Percentiles rank a stretch among this genome's conserved stretches.
Evolutionary conservation across 1,140 invertebrate species (phyloP).

Genomic region (Hycleus phaleratus): DNA sequence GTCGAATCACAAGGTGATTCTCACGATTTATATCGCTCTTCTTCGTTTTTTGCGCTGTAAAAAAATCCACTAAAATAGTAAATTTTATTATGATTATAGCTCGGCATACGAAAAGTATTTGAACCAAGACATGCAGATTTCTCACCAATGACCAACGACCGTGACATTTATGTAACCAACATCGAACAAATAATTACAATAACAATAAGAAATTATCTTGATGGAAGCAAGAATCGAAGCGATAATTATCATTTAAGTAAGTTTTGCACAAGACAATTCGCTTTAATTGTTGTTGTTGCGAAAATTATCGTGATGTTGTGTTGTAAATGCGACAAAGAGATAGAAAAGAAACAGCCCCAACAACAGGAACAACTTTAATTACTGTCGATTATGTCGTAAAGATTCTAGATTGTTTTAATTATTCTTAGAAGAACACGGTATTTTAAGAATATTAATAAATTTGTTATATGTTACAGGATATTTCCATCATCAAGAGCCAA

Average conservation of each 20-base stretch:
- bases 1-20: too few relatives aligned
- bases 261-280: too few relatives aligned
- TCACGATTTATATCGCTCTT: neutral
- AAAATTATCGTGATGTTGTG: too few relatives aligned
- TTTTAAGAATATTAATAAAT: too few relatives aligned
- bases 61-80: too few relatives aligned
- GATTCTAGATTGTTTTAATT: constrained; percentile 3
- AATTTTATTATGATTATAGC: constrained; percentile 39
- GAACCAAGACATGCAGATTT: constrained; percentile 68
- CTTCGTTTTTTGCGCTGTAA: constrained; percentile 23
- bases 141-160: constrained; percentile 63
- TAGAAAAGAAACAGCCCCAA: too few relatives aligned
- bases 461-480: constrained; percentile 19
- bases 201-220: constrained; percentile 65
- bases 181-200: constrained; percentile 75
- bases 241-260: too few relatives aligned
- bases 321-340: too few relatives aligned
- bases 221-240: constrained; percentile 30
- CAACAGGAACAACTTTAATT: too few relatives aligned
- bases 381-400: constrained; percentile 12
- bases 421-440: neutral
- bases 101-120: constrained; percentile 67
- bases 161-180: constrained; percentile 66
- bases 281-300: too few relatives aligned
- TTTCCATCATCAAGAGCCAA: constrained; percentile 40